phyloP scores from a whole-genome alignment of 2,797 vertebrate species.

The Melanitta fusca region DNA sequence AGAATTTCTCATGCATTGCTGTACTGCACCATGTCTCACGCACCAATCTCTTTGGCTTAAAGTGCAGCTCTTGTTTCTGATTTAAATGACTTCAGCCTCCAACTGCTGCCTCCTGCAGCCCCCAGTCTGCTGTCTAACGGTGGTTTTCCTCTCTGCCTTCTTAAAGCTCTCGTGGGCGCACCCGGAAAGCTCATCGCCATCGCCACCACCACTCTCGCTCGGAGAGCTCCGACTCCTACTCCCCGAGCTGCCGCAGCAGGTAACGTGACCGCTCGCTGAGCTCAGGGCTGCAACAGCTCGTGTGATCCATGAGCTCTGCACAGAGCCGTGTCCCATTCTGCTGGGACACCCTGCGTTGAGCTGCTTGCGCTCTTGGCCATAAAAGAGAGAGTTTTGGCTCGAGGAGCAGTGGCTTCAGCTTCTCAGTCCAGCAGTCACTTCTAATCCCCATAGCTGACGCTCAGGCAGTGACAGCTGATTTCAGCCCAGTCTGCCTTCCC shows the following conservation, averaged over 20 bases:
- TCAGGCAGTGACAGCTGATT: conserved; percentile 19
- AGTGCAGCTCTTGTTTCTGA: neutral
- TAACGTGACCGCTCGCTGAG: conserved; percentile 16
- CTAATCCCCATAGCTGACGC: neutral
- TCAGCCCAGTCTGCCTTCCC: neutral
- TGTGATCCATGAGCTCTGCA: neutral
- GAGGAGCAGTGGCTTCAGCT: neutral
- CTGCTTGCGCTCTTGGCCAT: neutral
- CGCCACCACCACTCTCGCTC: conserved; percentile 84
- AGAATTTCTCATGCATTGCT: neutral
- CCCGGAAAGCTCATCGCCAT: conserved; percentile 81
- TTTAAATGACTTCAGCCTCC: neutral
- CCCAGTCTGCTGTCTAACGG: neutral
- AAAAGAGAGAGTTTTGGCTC: neutral
- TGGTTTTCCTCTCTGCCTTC: conserved; percentile 27
- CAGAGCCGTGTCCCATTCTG: neutral
- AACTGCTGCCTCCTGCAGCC: neutral
- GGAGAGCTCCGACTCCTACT: conserved; percentile 83
- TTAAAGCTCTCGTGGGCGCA: conserved; percentile 86
- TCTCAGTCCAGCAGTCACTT: conserved; percentile 23
- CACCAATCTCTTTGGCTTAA: neutral
- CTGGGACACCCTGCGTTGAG: neutral
- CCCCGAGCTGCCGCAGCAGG: conserved; percentile 87
- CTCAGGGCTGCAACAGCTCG: neutral
- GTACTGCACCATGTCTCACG: neutral